Conservation (phyloP, 2,113 vertebrate genomes). For the Bos javanicus region DNA sequence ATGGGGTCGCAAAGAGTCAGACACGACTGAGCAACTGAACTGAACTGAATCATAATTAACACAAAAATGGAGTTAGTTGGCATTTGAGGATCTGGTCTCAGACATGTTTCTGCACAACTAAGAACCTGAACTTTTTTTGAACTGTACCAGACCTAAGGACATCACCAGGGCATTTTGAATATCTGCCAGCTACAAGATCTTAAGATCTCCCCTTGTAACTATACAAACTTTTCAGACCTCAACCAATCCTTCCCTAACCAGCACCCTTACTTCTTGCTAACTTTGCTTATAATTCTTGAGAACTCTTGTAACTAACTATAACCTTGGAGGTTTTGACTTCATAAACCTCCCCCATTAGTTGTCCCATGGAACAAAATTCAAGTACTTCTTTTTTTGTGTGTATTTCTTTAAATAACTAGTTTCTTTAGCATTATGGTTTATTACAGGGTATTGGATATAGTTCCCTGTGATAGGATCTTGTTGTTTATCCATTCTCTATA, state of each 20-base stretch:
- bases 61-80: neutral
- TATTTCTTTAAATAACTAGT: no score
- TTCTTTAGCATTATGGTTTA: no score
- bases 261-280: neutral
- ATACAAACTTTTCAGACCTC: neutral
- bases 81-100: neutral
- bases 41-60: neutral
- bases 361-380: neutral
- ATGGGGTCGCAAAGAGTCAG: no score
- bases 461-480: no score
- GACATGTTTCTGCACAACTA: neutral
- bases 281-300: neutral
- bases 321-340: neutral
- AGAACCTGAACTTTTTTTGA: neutral
- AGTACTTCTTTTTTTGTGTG: neutral
- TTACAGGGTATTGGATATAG: no score
- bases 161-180: neutral
- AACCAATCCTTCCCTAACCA: neutral
- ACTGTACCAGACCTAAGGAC: neutral
- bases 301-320: neutral
- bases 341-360: neutral
- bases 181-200: neutral
- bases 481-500: no score
- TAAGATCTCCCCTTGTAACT: neutral
- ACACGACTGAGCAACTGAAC: no score